Evolutionary conservation across 2,113 vertebrate genomes (phyloP).

Genomic region (Geococcyx californianus): DNA sequence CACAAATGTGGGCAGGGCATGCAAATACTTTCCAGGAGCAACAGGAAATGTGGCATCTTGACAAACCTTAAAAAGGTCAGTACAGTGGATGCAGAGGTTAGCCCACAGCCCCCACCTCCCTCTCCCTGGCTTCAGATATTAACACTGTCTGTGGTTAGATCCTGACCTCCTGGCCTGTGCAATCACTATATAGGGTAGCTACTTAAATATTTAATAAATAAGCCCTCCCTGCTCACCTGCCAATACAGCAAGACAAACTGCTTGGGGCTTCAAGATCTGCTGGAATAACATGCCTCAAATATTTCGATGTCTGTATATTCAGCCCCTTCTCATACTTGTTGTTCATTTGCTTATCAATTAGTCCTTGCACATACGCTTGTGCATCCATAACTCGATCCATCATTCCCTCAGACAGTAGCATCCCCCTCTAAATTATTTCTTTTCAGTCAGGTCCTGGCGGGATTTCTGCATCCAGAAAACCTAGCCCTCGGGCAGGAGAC

Average conservation of each 20-base stretch:
- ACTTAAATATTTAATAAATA: not conserved
- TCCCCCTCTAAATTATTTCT: not conserved
- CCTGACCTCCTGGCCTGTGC: not conserved
- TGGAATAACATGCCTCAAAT: not conserved
- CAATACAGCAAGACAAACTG: not conserved
- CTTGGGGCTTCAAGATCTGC: not conserved
- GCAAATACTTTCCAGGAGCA: not conserved
- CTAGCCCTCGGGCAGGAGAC: not conserved
- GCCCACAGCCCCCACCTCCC: not conserved
- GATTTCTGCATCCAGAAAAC: not conserved
- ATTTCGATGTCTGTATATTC: not conserved
- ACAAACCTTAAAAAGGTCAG: not conserved
- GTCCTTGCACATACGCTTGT: not conserved
- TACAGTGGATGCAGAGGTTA: not conserved
- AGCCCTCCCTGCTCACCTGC: not conserved
- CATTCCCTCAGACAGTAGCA: not conserved
- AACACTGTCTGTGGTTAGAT: rapidly evolving
- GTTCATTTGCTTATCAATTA: not conserved
- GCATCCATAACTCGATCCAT: not conserved
- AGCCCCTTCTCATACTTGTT: not conserved
- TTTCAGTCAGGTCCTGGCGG: not conserved
- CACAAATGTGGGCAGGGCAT: rapidly evolving
- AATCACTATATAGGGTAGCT: not conserved
- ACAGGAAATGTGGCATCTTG: not conserved
- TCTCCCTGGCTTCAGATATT: not conserved